phyloP scores from a whole-genome alignment of 2,888 invertebrate genomes.

The Pollenia griseotomentosa region DNA sequence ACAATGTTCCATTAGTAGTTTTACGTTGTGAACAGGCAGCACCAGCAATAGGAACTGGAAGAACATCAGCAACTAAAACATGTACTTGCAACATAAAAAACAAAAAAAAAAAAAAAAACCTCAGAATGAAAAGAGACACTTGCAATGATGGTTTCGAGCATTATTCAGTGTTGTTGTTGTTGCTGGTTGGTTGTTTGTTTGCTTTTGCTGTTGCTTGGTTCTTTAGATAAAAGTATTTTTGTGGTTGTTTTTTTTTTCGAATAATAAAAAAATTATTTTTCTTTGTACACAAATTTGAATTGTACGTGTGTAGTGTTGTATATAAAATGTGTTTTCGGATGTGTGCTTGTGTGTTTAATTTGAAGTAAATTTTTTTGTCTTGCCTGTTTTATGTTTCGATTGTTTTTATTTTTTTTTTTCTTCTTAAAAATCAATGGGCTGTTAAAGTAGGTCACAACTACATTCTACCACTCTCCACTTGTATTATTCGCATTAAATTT shows the following conservation, averaged over 20 bases:
- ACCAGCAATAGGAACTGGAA: constrained; percentile 18
- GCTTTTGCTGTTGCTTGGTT: constrained; percentile 16
- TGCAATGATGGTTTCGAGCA: constrained; percentile 20
- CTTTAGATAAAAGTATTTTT: not conserved
- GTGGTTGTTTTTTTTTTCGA: not conserved
- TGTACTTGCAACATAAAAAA: not conserved
- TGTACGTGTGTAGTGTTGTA: not conserved
- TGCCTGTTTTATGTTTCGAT: constrained; percentile 8
- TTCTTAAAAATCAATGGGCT: constrained; percentile 67
- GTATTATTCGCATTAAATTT: constrained; percentile 13
- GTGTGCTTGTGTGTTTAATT: not conserved
- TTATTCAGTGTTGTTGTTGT: constrained; percentile 28
- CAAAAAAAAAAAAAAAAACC: not conserved
- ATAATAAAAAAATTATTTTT: constrained; percentile 48
- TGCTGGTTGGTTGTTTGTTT: not conserved
- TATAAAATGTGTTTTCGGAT: not conserved
- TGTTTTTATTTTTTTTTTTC: not conserved
- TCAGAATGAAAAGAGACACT: constrained; percentile 32
- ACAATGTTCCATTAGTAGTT: constrained; percentile 56
- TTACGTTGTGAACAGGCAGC: constrained; percentile 29
- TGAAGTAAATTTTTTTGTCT: constrained; percentile 44
- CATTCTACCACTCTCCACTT: not conserved
- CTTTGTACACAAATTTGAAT: constrained; percentile 28
- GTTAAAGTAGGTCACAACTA: constrained; percentile 69
- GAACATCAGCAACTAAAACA: constrained; percentile 43